Evolutionary conservation across 2,113 vertebrate species (phyloP).

Genomic region (Paralichthys olivaceus): DNA sequence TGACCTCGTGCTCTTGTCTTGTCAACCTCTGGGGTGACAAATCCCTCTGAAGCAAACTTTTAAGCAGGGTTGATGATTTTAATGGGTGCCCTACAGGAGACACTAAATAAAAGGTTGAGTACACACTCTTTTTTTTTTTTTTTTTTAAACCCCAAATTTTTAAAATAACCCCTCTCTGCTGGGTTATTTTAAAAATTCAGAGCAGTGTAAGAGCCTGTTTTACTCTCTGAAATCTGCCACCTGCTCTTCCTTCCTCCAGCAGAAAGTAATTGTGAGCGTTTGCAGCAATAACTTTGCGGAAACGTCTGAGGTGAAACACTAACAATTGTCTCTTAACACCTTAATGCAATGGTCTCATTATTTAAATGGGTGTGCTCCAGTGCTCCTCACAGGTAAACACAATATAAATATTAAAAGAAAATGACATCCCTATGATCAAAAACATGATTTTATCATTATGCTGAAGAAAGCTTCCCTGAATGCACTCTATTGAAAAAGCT

Average conservation of each 20-base stretch:
- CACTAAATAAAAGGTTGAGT: conserved; percentile 46
- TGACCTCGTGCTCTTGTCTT: conserved; percentile 58
- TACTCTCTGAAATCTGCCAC: conserved; percentile 26
- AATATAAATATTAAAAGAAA: conserved; percentile 35
- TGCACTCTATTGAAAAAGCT: conserved; percentile 9
- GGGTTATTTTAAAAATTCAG: conserved; percentile 27
- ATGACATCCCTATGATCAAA: conserved; percentile 57
- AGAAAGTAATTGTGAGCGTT: conserved; percentile 52
- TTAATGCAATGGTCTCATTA: conserved; percentile 55
- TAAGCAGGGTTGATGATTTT: conserved; percentile 52
- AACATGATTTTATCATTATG: conserved; percentile 17
- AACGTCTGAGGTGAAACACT: conserved; percentile 57
- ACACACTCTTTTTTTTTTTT: conserved; percentile 8
- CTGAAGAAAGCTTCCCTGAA: conserved; percentile 24
- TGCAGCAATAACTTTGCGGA: conserved; percentile 43
- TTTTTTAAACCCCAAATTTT: neutral
- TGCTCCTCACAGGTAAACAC: conserved; percentile 59
- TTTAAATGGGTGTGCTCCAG: conserved; percentile 59
- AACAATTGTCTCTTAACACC: conserved; percentile 56
- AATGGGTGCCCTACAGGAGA: conserved; percentile 48
- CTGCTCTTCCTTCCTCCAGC: conserved; percentile 2
- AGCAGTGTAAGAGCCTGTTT: conserved; percentile 10
- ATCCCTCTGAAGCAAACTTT: conserved; percentile 43
- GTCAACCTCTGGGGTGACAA: conserved; percentile 54
- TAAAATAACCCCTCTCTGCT: conserved; percentile 1